Conservation (phyloP, 2,797 vertebrate genomes). For the Anguilla pacifica region DNA sequence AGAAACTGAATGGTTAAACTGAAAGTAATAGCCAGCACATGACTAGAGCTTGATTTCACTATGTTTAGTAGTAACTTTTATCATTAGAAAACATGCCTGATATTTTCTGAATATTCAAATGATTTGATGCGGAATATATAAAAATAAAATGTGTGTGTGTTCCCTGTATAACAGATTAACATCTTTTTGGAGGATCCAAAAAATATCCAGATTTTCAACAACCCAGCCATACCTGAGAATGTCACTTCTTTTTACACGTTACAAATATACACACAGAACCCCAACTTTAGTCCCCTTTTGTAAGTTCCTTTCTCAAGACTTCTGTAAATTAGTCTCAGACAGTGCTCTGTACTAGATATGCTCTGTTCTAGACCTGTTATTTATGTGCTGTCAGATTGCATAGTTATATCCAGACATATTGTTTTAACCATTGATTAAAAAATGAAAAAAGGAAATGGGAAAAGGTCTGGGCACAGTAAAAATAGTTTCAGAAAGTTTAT, state of each 20-base stretch:
- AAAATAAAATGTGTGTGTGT: conserved; percentile 23
- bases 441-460: too few relatives aligned
- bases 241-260: conserved; percentile 55
- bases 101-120: conserved; percentile 6
- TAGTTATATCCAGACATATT: background rate
- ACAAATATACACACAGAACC: conserved; percentile 53
- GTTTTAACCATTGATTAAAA: background rate
- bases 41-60: conserved; percentile 16
- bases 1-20: background rate
- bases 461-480: too few relatives aligned
- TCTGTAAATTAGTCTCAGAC: background rate
- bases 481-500: too few relatives aligned
- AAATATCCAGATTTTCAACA: conserved; percentile 67
- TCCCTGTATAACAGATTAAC: conserved; percentile 44
- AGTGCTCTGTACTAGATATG: background rate
- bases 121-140: background rate
- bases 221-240: conserved; percentile 42
- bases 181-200: conserved; percentile 57
- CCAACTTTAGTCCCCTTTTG: conserved; percentile 51
- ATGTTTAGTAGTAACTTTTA: background rate
- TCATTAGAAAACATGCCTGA: conserved; percentile 11
- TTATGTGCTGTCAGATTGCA: background rate
- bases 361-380: background rate
- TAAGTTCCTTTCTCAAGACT: conserved; percentile 40
- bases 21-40: background rate